phyloP scores from a whole-genome alignment of 2,113 vertebrate species.

The Theristicus caerulescens region DNA sequence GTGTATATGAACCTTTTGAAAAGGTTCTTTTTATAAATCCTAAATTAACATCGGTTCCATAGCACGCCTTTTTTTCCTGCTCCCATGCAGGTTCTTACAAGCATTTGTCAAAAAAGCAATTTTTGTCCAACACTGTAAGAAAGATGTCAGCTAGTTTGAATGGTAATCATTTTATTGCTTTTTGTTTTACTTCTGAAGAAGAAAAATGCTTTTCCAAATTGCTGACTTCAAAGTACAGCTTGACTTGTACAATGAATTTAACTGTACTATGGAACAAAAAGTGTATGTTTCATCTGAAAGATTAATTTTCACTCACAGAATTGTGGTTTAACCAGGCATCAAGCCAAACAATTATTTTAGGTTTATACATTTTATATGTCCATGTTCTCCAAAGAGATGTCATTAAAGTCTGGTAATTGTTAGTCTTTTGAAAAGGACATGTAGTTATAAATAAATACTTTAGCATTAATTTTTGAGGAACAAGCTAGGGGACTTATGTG shows the following conservation, averaged over 20 bases:
- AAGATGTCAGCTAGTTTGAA: background rate
- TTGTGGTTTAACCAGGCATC: background rate
- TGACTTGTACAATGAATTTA: background rate
- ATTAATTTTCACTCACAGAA: background rate
- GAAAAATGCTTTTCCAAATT: background rate
- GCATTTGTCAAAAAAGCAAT: background rate
- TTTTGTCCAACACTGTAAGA: background rate
- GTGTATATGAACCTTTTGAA: background rate
- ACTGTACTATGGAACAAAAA: background rate
- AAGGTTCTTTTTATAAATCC: background rate
- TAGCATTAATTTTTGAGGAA: background rate
- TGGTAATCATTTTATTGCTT: background rate
- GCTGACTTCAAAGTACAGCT: background rate
- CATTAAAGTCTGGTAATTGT: conserved; percentile 2
- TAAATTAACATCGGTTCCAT: background rate
- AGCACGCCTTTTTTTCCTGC: background rate
- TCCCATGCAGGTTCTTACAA: background rate
- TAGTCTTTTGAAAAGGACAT: background rate
- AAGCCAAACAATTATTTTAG: conserved; percentile 18
- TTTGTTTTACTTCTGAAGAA: background rate
- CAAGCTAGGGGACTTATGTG: background rate
- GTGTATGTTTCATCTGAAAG: background rate
- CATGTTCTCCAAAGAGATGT: background rate
- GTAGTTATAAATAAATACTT: background rate
- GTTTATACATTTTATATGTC: background rate